Conservation (phyloP, 2,888 invertebrate species). For the Oscheius sp. region DNA sequence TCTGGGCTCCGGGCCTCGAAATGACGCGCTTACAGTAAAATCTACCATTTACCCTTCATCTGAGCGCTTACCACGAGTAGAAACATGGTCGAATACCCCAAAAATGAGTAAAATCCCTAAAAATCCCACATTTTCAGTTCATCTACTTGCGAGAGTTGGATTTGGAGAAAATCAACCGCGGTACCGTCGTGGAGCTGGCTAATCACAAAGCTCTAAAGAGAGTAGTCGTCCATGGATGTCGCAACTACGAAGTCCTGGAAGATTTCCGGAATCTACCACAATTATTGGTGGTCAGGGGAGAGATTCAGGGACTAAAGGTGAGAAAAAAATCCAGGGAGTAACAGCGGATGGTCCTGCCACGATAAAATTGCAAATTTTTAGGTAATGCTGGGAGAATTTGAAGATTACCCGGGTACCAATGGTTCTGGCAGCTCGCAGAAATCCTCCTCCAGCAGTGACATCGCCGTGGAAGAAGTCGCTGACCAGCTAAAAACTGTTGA, state of each 20-base stretch:
- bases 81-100: too few species aligned
- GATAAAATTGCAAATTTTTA: slow-evolving; percentile 38
- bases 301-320: slow-evolving; percentile 71
- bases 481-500: slow-evolving; percentile 25
- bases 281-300: slow-evolving; percentile 72
- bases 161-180: slow-evolving; percentile 72
- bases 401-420: slow-evolving; percentile 41
- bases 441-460: slow-evolving; percentile 23
- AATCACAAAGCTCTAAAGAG: slow-evolving; percentile 69
- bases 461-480: slow-evolving; percentile 17
- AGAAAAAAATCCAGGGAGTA: neutral
- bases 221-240: slow-evolving; percentile 68
- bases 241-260: slow-evolving; percentile 72
- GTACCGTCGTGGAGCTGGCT: slow-evolving; percentile 70
- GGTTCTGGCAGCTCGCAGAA: slow-evolving; percentile 26
- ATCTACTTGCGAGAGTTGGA: slow-evolving; percentile 73
- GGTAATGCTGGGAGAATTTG: slow-evolving; percentile 68
- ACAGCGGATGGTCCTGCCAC: neutral
- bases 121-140: slow-evolving; percentile 61
- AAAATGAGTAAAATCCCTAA: too few species aligned
- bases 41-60: too few species aligned
- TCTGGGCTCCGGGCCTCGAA: too few species aligned
- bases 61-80: too few species aligned
- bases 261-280: slow-evolving; percentile 72
- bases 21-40: too few species aligned